phyloP scores from a whole-genome alignment of 2,888 invertebrate species.

The Eulithis prunata region DNA sequence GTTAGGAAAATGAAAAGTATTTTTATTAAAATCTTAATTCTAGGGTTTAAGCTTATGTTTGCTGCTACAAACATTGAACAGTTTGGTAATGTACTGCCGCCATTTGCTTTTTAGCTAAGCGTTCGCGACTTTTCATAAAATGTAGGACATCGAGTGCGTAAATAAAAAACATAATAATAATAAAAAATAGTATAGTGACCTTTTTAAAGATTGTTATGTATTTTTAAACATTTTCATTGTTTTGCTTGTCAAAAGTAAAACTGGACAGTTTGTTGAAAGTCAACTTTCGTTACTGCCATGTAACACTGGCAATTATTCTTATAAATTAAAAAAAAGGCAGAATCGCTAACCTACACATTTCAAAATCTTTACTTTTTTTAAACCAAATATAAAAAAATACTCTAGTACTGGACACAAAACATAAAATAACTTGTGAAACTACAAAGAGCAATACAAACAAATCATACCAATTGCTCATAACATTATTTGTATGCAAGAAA shows the following conservation, averaged over 20 bases:
- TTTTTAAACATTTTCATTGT: background rate
- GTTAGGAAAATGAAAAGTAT: conserved; percentile 41
- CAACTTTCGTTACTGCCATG: conserved; percentile 3
- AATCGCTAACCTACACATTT: too few species aligned
- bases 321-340: background rate
- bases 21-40: conserved; percentile 37
- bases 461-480: too few species aligned
- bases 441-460: too few species aligned
- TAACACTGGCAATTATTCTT: background rate
- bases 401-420: too few species aligned
- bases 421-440: too few species aligned
- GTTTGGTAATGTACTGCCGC: conserved; percentile 32
- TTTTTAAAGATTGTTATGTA: background rate
- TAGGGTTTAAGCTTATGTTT: conserved; percentile 27
- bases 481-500: too few species aligned
- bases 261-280: background rate
- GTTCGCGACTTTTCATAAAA: conserved; percentile 24
- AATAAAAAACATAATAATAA: conserved; percentile 21
- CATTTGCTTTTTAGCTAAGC: conserved; percentile 30
- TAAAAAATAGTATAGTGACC: conserved; percentile 11
- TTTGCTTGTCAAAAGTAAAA: background rate
- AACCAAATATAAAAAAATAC: too few species aligned
- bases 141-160: conserved; percentile 17
- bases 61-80: conserved; percentile 23
- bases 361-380: too few species aligned